Percentiles rank a stretch among this genome's conserved stretches.
Evolutionary conservation across 2,888 invertebrate genomes (phyloP).

Genomic region (Hydrotaea cyrtoneurina): DNA sequence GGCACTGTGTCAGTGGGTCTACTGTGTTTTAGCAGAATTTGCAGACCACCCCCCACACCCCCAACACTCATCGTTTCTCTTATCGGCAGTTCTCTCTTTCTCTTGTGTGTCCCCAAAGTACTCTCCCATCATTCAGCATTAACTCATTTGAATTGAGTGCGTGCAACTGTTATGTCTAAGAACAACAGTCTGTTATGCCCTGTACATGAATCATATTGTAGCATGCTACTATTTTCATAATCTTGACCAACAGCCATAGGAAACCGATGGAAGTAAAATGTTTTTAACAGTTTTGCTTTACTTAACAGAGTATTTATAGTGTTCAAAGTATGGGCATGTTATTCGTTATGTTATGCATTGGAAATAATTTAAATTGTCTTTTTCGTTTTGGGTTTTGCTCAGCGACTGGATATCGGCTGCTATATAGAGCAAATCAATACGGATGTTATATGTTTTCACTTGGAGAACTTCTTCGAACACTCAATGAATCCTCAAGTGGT

Average conservation of each 20-base stretch:
- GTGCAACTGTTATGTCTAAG: slow-evolving; percentile 3
- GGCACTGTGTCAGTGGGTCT: slow-evolving; percentile 53
- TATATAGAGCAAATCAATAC: background rate
- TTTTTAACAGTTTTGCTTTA: background rate
- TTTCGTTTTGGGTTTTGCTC: background rate
- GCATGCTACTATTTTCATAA: slow-evolving; percentile 42
- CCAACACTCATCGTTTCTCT: background rate
- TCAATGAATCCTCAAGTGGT: background rate
- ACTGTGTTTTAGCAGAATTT: slow-evolving; percentile 19
- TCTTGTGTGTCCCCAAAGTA: background rate
- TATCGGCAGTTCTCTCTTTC: background rate
- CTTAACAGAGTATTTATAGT: background rate
- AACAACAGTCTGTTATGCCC: background rate
- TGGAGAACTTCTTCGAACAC: background rate
- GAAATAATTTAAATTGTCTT: background rate
- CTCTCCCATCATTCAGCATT: slow-evolving; percentile 37
- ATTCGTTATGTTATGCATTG: background rate
- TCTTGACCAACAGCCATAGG: background rate
- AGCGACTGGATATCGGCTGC: background rate
- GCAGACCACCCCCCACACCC: no score
- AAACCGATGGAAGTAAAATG: background rate
- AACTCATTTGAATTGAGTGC: slow-evolving; percentile 45
- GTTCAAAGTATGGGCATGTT: background rate
- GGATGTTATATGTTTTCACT: slow-evolving; percentile 3
- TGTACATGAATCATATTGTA: background rate